Evolutionary conservation across 2,888 invertebrate genomes (phyloP), one percentile per base, ranked within the genome.

Genomic region (Agrilus mali): DNA sequence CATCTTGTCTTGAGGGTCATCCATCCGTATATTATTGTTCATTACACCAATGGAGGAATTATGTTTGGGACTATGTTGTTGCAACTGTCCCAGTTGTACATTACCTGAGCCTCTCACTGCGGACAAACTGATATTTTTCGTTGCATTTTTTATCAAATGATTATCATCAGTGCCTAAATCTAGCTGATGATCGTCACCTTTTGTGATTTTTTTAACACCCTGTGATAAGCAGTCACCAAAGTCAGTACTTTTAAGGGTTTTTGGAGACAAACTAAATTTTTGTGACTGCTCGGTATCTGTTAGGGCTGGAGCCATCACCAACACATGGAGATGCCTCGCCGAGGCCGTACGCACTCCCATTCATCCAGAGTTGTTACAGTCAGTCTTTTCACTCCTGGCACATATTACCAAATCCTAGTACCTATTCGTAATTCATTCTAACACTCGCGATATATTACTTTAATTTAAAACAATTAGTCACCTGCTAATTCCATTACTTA

Each of bases 231-330:
- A 57, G 56, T 54, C 59, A 56, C 47, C 58, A 55, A 42, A 54
- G 51, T 34, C 57, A 60, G 42, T 57, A 55, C 40, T 59, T 52
- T 55, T 56, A 50, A 52, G 60, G 49, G 49, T 56, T 54, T 61
- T 60, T 38, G 63, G 58, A 31, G 65, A 56, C 52, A 68, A 57
- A 55, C 68, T 67, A 63, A 70, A 70, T 27, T 27, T 27, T 54
- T 60, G 68, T 44, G 67, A 64, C 64, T 71, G 72, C 55, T 67
- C 63, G 56, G 75, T 77, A 74, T 87, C 86, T 66, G 88, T 85
- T 71, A 89, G 80, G 75, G 90, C 90, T 74, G 90, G 90, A 78
- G 90, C 90, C 90, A 92, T 90, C 78, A 84, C 76, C 83, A 80
- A 73, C 74, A 74, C 75, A 70, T 70, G 64, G 66, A 72, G 68